Percentiles rank a stretch among this genome's conserved stretches.
Conservation (phyloP, 2,113 vertebrate species). For the Nannospalax galili region DNA sequence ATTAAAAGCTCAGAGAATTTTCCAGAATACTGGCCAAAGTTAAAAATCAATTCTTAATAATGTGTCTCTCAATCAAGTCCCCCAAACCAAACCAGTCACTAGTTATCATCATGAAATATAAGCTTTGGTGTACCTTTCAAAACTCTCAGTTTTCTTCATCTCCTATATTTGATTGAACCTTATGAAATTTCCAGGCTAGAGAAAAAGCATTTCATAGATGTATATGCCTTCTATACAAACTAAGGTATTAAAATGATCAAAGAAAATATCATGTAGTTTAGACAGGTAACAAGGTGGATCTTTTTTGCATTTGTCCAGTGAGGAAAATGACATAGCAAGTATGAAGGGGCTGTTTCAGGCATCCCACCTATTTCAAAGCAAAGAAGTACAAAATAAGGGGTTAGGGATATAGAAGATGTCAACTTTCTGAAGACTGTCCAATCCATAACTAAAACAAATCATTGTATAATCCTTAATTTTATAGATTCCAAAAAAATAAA, state of each 20-base stretch:
- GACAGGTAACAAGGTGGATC: not conserved
- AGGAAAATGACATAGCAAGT: not conserved
- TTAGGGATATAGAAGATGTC: not conserved
- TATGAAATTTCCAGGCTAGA: not conserved
- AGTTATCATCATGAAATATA: not conserved
- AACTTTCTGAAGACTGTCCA: not conserved
- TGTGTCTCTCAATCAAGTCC: not conserved
- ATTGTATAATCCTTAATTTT: not conserved
- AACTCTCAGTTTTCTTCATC: constrained; percentile 12
- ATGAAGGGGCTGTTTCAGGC: not conserved
- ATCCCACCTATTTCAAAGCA: not conserved
- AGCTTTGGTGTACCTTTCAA: not conserved
- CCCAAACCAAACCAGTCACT: not conserved
- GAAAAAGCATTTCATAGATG: not conserved
- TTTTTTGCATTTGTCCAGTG: not conserved
- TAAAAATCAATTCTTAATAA: constrained; percentile 27
- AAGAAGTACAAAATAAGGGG: not conserved
- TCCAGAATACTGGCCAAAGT: accelerated
- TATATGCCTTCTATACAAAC: not conserved
- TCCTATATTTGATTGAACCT: not conserved
- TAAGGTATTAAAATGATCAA: not conserved
- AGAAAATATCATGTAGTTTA: not conserved
- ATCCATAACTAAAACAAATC: not conserved
- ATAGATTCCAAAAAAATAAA: not conserved
- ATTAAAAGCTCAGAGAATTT: not conserved